A percentile compares a stretch with the other conserved stretches of the same genome.
Conservation (phyloP, 2,113 vertebrate species). For the Pangasianodon gigas region DNA sequence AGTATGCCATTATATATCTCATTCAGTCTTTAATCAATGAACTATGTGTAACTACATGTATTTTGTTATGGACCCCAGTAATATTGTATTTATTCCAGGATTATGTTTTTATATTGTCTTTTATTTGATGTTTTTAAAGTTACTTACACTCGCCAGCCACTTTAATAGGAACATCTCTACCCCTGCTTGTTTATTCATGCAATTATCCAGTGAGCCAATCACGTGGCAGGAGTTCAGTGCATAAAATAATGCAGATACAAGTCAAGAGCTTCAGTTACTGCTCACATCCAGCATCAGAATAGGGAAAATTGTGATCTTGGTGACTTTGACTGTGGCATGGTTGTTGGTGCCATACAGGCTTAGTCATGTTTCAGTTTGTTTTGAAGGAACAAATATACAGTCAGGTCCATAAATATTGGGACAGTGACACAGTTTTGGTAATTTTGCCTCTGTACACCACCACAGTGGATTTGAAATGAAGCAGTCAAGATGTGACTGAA, state of each 20-base stretch:
- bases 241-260: not conserved
- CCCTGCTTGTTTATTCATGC: not conserved
- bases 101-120: not conserved
- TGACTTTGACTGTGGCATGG: not conserved
- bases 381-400: constrained; percentile 12
- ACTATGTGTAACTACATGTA: not conserved
- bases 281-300: not conserved
- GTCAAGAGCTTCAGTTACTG: not conserved
- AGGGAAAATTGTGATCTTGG: not conserved
- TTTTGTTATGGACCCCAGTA: not conserved
- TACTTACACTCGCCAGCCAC: not conserved
- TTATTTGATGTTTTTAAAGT: not conserved
- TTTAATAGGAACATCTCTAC: not conserved
- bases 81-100: not conserved
- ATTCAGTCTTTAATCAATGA: not conserved
- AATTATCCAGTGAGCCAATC: not conserved
- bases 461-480: no score
- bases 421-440: no score
- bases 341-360: not conserved
- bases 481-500: no score
- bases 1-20: not conserved
- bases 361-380: not conserved
- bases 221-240: not conserved
- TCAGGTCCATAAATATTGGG: no score
- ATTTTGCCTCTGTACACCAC: no score